Evolutionary conservation across 2,797 vertebrate species (phyloP), one percentile per base, ranked within the genome.

Genomic region (Pseudochromis fuscus): DNA sequence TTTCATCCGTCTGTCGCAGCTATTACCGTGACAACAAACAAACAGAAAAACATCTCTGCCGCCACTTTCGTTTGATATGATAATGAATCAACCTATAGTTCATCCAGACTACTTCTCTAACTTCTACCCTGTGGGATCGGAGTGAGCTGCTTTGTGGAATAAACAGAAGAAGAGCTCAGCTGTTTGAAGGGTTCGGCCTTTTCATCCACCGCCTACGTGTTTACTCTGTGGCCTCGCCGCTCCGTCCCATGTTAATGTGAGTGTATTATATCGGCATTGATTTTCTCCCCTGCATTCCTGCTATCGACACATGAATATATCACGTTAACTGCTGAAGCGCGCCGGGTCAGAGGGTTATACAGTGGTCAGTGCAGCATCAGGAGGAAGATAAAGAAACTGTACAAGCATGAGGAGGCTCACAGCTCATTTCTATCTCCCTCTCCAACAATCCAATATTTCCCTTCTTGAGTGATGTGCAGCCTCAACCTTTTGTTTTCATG

Each of bases 201-300:
- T 21, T 27, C 38, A 7, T 24, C 5, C 2, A 1, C 49, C 9
- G 8, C 23, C 57, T 19, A 7, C 24, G 37, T 8, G 2, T 28
- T 19, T 56, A 52, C 31, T 11, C 56, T 30, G 50, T 49, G 55
- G 71, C 63, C 50, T 65, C 33, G 56, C 73, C 53, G 68, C 27
- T 73, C 69, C 38, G 53, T 68, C 58, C 64, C 51, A 53, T 82
- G 79, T 87, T 86, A 90, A 87, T 87, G 72, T 67, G 75, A 82
- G 71, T 83, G 79, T 90, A 87, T 90, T 91, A 86, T 88, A 87
- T 87, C 75, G 69, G 79, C 82, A 92, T 91, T 81, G 90, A 93
- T 93, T 92, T 93, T 83, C 72, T 61, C 46, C 61, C 75, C 58
- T 48, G 69, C 75, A 35, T 72, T 59, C 67, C 78, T 44, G 59